These are phyloP conservation scores for Bombus waltoni DNA, from an alignment of 1,140 invertebrate species.

Conservation along the genomic window DNA sequence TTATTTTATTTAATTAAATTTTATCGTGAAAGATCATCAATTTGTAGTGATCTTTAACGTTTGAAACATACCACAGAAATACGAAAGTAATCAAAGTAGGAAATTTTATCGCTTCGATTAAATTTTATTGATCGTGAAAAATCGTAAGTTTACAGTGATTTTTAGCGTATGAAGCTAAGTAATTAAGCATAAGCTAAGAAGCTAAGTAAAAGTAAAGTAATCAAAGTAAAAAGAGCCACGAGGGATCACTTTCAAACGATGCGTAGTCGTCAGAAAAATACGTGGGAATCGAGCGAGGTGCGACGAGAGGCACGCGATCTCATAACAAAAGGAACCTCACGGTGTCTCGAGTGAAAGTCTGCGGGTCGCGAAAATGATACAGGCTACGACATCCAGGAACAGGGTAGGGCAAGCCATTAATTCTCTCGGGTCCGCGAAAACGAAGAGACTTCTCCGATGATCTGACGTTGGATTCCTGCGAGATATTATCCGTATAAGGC, in stretches of 20 bases:
- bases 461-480: background rate
- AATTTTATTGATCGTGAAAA: background rate
- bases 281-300: constrained; percentile 58
- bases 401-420: constrained; percentile 62
- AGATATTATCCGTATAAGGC: background rate
- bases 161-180: too few relatives aligned
- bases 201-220: too few relatives aligned
- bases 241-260: background rate
- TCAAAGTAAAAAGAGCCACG: background rate
- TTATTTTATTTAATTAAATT: too few relatives aligned
- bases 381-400: constrained; percentile 1
- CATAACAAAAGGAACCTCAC: constrained; percentile 60
- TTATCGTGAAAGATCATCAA: too few relatives aligned
- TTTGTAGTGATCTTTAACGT: too few relatives aligned
- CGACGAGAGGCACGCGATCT: constrained; percentile 49
- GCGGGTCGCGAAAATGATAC: constrained; percentile 63
- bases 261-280: constrained; percentile 12
- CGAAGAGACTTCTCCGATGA: constrained; percentile 15
- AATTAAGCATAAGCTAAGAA: too few relatives aligned
- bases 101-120: background rate
- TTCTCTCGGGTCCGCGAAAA: constrained; percentile 63
- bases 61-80: too few relatives aligned
- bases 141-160: too few relatives aligned
- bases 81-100: too few relatives aligned
- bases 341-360: constrained; percentile 70